These are phyloP conservation scores for Nesoenas mayeri DNA, from an alignment of 2,113 vertebrate species.

Conservation along the genomic window DNA sequence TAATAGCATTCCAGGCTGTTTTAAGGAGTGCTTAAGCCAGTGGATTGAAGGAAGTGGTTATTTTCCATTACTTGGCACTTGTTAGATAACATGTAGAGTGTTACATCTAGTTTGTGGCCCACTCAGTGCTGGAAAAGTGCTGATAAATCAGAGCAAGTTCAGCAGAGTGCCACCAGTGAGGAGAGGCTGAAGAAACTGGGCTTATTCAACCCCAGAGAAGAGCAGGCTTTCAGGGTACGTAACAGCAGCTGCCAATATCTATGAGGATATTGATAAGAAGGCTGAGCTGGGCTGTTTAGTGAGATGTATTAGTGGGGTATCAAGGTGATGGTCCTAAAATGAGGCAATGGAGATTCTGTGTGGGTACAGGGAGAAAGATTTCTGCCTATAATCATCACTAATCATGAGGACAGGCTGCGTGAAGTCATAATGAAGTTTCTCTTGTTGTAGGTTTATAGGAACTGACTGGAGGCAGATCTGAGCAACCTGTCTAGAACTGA, in stretches of 20 bases:
- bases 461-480: neutral
- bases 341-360: neutral
- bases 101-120: neutral
- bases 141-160: neutral
- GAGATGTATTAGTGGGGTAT: neutral
- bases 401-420: neutral
- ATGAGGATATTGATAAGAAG: neutral
- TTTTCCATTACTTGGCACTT: neutral
- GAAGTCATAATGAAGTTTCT: neutral
- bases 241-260: neutral
- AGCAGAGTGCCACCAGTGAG: neutral
- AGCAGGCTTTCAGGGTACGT: neutral
- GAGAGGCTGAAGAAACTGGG: neutral
- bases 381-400: neutral
- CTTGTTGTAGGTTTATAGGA: neutral
- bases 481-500: neutral
- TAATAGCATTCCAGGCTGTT: no score
- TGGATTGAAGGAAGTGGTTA: no score
- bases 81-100: neutral
- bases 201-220: neutral
- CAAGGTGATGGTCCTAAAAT: neutral
- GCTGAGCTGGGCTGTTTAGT: neutral
- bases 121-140: neutral
- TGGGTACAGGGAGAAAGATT: neutral
- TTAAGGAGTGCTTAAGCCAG: no score